A percentile compares a stretch with the other conserved stretches of the same genome.
These are phyloP conservation scores for Bilobella aurantiaca DNA, from an alignment of 1,140 invertebrate species.

Conservation along the genomic window DNA sequence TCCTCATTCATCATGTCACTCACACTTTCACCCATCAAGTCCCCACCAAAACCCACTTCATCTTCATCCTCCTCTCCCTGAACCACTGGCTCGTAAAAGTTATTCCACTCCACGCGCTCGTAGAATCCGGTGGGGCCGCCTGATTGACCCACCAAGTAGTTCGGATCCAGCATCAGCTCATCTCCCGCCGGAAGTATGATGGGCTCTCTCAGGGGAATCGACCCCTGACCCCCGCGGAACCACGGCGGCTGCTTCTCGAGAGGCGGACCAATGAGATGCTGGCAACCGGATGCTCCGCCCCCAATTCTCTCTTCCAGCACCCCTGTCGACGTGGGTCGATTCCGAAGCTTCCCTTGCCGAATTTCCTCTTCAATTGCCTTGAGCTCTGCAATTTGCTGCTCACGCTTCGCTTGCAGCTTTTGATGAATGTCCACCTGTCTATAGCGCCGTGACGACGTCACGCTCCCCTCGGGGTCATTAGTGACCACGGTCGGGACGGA, in stretches of 20 bases:
- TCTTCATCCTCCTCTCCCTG: constrained; percentile 19
- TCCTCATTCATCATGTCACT: background rate
- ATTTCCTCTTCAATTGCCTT: constrained; percentile 70
- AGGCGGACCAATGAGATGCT: too few relatives aligned
- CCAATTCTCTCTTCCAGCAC: too few relatives aligned
- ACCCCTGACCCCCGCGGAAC: constrained; percentile 40
- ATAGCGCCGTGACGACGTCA: too few relatives aligned
- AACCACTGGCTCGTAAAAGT: constrained; percentile 49
- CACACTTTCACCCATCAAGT: background rate
- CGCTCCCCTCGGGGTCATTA: constrained; percentile 60
- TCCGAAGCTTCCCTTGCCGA: constrained; percentile 63
- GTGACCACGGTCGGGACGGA: constrained; percentile 42
- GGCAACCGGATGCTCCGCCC: too few relatives aligned
- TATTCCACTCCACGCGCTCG: constrained; percentile 35
- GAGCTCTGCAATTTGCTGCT: constrained; percentile 71
- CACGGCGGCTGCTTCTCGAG: constrained; percentile 47
- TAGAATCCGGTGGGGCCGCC: constrained; percentile 39
- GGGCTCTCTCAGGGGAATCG: constrained; percentile 20
- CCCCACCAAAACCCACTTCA: background rate
- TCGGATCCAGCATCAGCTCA: constrained; percentile 28
- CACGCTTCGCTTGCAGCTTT: constrained; percentile 76
- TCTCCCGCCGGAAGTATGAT: constrained; percentile 20
- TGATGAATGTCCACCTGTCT: constrained; percentile 74
- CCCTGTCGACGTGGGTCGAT: too few relatives aligned
- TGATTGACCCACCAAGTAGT: constrained; percentile 34